A percentile compares a stretch with the other conserved stretches of the same genome.
These are phyloP conservation scores for Liodrosophila aerea DNA, from an alignment of 2,888 invertebrate genomes.

Conservation along the genomic window DNA sequence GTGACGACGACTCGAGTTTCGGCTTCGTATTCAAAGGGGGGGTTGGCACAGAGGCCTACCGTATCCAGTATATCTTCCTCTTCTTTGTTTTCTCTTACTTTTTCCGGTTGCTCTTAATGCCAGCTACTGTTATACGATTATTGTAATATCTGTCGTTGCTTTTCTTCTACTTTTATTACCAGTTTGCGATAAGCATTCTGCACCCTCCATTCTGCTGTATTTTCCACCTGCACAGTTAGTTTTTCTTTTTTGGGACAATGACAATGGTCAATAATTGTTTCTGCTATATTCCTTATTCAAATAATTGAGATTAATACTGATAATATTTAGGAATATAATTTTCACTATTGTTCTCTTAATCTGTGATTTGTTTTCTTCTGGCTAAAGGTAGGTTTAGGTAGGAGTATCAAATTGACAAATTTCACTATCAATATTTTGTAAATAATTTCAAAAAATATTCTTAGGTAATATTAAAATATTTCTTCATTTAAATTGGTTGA, in stretches of 20 bases:
- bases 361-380: not conserved
- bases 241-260: too few species aligned
- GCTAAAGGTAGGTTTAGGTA: not conserved
- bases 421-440: too few species aligned
- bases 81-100: not conserved
- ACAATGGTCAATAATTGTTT: constrained; percentile 73
- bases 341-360: not conserved
- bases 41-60: constrained; percentile 17
- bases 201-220: constrained; percentile 4
- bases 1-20: constrained; percentile 49
- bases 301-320: constrained; percentile 26
- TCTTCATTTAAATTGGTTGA: too few species aligned
- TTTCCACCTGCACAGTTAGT: constrained; percentile 36
- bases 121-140: constrained; percentile 57
- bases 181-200: constrained; percentile 8
- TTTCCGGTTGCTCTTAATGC: constrained; percentile 18
- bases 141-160: constrained; percentile 30
- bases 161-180: constrained; percentile 33
- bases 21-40: constrained; percentile 2
- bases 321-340: constrained; percentile 6
- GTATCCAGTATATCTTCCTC: constrained; percentile 9
- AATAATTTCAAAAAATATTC: too few species aligned
- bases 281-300: constrained; percentile 10
- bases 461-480: too few species aligned
- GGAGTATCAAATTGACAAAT: too few species aligned